These are phyloP conservation scores for Polydrusus tereticollis DNA, from an alignment of 2,888 invertebrate species.

Conservation along the genomic window DNA sequence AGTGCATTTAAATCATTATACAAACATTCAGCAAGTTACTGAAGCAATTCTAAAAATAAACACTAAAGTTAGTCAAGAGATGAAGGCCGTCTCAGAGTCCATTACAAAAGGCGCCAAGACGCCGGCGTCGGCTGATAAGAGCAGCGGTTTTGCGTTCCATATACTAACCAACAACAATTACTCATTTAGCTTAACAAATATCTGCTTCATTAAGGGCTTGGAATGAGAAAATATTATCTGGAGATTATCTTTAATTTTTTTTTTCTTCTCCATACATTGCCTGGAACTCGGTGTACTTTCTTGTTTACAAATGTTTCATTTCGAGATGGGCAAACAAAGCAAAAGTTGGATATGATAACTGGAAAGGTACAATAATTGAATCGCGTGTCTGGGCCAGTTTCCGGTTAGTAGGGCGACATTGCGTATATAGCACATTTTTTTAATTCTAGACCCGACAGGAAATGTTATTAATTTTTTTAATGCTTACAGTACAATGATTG, in stretches of 20 bases:
- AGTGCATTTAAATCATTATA: too few species aligned
- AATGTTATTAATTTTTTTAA: background rate
- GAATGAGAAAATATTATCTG: background rate
- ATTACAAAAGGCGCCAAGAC: background rate
- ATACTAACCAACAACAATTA: background rate
- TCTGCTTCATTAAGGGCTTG: background rate
- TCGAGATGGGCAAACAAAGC: background rate
- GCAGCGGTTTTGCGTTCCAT: background rate
- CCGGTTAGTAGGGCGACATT: too few species aligned
- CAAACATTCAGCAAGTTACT: too few species aligned
- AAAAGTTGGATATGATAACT: background rate
- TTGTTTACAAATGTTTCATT: background rate
- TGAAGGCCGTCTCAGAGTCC: background rate
- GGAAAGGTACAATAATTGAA: too few species aligned
- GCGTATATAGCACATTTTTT: too few species aligned
- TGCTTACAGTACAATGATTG: constrained; percentile 74
- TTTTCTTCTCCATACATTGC: background rate
- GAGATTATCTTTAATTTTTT: background rate
- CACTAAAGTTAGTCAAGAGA: background rate
- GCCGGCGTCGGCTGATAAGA: background rate
- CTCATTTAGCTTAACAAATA: background rate
- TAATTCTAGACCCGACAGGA: background rate
- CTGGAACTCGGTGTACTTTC: background rate
- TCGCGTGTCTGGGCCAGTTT: too few species aligned
- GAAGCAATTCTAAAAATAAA: background rate